Evolutionary conservation across 2,888 invertebrate genomes (phyloP).

Genomic region (Ptychoptera albimana): DNA sequence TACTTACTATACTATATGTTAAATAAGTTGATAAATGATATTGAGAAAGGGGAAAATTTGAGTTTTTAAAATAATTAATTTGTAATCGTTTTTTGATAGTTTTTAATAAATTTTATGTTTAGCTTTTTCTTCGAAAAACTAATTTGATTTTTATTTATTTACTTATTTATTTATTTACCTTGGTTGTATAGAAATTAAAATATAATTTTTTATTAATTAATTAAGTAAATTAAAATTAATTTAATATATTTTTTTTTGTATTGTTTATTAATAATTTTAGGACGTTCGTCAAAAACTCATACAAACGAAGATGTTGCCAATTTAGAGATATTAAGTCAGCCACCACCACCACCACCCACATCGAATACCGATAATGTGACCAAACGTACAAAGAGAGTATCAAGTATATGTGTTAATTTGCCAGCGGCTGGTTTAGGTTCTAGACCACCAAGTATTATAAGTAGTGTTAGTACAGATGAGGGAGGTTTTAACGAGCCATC

Average conservation of each 20-base stretch:
- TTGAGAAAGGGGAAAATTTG: no score
- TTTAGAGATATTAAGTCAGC: background rate
- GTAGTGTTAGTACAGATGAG: conserved; percentile 44
- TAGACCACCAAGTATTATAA: conserved; percentile 49
- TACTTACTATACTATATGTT: background rate
- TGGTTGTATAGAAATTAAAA: no score
- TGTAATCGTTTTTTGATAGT: no score
- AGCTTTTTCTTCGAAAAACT: no score
- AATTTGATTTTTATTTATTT: no score
- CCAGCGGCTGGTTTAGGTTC: conserved; percentile 45
- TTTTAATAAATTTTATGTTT: no score
- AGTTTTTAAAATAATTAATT: no score
- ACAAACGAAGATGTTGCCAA: background rate
- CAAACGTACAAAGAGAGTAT: conserved; percentile 40
- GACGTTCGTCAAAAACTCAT: conserved; percentile 3
- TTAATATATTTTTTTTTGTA: no score
- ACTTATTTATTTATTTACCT: no score
- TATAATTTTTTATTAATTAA: no score
- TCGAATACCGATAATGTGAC: conserved; percentile 9
- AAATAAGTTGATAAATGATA: no score
- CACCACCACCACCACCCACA: background rate
- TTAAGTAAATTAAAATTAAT: no score
- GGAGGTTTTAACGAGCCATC: conserved; percentile 58
- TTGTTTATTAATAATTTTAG: background rate
- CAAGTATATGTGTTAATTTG: conserved; percentile 43